A percentile compares a stretch with the other conserved stretches of the same genome.
These are phyloP conservation scores for Vidua chalybeata DNA, from an alignment of 2,113 vertebrate genomes.

Conservation along the genomic window DNA sequence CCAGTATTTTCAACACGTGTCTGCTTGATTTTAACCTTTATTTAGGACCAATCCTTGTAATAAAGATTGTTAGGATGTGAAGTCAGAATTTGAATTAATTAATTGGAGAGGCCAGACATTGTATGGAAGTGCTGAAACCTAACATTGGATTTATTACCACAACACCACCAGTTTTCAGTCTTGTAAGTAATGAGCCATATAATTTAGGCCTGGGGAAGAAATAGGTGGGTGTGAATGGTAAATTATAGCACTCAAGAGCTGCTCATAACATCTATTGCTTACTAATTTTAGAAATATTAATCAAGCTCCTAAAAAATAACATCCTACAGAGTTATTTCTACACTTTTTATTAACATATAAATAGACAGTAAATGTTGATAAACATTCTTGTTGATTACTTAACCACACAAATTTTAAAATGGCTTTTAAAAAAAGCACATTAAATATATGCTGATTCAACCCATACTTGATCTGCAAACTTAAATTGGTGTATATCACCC, in stretches of 20 bases:
- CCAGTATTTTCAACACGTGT: background rate
- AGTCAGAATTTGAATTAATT: background rate
- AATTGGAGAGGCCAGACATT: background rate
- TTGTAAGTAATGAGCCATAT: background rate
- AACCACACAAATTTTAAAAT: background rate
- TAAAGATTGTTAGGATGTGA: background rate
- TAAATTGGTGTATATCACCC: background rate
- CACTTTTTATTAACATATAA: background rate
- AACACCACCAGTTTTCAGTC: background rate
- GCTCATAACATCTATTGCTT: background rate
- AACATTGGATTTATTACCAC: background rate
- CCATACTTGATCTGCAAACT: background rate
- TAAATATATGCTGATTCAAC: background rate
- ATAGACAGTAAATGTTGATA: background rate
- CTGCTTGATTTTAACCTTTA: background rate
- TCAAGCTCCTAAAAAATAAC: background rate
- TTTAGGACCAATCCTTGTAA: background rate
- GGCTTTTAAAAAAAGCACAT: background rate
- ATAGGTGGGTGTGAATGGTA: background rate
- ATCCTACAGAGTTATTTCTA: background rate
- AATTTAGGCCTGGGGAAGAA: background rate
- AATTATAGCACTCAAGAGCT: background rate
- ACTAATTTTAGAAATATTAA: conserved; percentile 26
- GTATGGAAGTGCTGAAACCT: background rate
- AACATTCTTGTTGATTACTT: background rate